A percentile compares a stretch with the other conserved stretches of the same genome.
Evolutionary conservation across 2,888 invertebrate species (phyloP).

Genomic region (Lepidochitona cinerea): DNA sequence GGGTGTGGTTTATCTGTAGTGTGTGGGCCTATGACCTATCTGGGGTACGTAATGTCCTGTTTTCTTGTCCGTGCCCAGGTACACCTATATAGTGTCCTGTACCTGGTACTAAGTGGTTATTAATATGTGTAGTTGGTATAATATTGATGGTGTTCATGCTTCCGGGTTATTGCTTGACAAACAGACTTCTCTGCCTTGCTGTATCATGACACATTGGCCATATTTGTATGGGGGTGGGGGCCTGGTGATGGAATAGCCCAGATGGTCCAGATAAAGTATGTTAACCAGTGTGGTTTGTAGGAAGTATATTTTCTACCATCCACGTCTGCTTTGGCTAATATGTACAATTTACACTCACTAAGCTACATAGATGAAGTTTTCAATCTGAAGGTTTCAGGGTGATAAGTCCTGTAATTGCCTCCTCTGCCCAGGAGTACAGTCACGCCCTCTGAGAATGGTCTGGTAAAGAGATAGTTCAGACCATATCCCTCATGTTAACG

Average conservation of each 20-base stretch:
- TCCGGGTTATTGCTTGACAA: not conserved
- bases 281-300: too few species aligned
- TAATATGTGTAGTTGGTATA: slow-evolving; percentile 4
- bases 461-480: too few species aligned
- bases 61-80: not conserved
- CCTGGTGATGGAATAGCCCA: not conserved
- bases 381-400: too few species aligned
- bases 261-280: too few species aligned
- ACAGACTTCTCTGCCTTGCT: not conserved
- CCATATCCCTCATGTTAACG: too few species aligned
- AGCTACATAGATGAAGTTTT: too few species aligned
- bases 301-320: too few species aligned
- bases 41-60: not conserved
- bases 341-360: too few species aligned
- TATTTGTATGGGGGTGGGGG: not conserved
- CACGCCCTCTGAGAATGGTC: too few species aligned
- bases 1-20: slow-evolving; percentile 1
- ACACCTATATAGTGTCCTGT: not conserved
- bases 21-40: not conserved
- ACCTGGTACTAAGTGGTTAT: not conserved
- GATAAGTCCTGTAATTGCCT: too few species aligned
- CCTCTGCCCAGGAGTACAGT: too few species aligned
- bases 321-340: too few species aligned
- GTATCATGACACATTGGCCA: not conserved
- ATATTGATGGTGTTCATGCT: not conserved